phyloP scores from a whole-genome alignment of 1,140 invertebrate genomes.

The Brachionus asplanchnoidis region DNA sequence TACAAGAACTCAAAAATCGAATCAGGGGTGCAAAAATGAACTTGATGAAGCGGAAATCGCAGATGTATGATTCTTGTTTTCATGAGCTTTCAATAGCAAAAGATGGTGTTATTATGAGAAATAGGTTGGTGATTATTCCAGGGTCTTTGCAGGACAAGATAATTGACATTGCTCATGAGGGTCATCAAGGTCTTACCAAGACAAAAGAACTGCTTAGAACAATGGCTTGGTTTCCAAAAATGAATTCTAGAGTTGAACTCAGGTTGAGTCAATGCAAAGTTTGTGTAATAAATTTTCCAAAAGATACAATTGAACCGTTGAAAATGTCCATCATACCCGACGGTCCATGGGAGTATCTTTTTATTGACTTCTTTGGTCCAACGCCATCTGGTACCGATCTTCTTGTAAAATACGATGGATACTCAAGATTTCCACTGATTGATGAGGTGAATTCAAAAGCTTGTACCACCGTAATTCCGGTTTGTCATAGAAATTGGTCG shows the following conservation, averaged over 20 bases:
- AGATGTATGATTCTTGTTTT: not conserved
- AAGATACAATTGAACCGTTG: conserved; percentile 44
- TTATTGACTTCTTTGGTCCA: conserved; percentile 49
- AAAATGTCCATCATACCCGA: conserved; percentile 44
- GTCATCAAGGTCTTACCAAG: conserved; percentile 44
- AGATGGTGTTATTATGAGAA: not conserved
- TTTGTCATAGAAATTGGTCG: conserved; percentile 43
- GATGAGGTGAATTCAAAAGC: conserved; percentile 43
- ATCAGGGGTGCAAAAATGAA: not conserved
- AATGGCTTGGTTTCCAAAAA: conserved; percentile 44
- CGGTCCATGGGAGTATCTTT: conserved; percentile 45
- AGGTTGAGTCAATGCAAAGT: conserved; percentile 42
- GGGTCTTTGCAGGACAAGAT: not conserved
- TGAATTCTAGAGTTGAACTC: conserved; percentile 43
- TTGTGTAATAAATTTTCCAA: conserved; percentile 43
- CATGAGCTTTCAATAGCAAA: not conserved
- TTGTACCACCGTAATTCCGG: not conserved
- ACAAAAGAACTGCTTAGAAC: conserved; percentile 44
- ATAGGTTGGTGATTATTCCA: not conserved
- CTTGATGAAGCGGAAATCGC: not conserved
- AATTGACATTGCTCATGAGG: conserved; percentile 41
- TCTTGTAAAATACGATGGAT: conserved; percentile 48
- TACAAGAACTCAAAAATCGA: not conserved
- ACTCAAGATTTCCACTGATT: conserved; percentile 47
- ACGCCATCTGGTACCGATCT: conserved; percentile 45